A percentile compares a stretch with the other conserved stretches of the same genome.
phyloP scores from a whole-genome alignment of 1,140 invertebrate species.

The Aphaenogaster rudis region DNA sequence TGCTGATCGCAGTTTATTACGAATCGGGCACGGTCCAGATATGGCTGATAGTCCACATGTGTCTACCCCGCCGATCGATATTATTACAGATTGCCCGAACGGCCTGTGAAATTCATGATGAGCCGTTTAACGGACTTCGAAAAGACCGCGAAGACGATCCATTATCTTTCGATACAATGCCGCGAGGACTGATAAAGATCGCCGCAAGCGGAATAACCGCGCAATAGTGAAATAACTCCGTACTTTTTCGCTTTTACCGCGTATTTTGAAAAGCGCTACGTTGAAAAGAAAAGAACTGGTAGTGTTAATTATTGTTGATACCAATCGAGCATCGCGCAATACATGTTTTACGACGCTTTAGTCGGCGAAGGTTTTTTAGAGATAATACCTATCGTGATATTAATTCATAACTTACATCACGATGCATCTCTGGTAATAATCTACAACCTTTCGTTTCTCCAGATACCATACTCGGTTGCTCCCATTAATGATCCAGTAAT shows the following conservation, averaged over 20 bases:
- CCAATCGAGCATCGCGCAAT: slow-evolving; percentile 7
- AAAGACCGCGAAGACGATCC: slow-evolving; percentile 77
- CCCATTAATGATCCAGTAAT: slow-evolving; percentile 70
- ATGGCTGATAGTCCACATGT: slow-evolving; percentile 60
- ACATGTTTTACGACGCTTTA: slow-evolving; percentile 22
- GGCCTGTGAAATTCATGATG: slow-evolving; percentile 81
- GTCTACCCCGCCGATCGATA: slow-evolving; percentile 71
- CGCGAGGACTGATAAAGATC: slow-evolving; percentile 47
- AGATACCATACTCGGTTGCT: slow-evolving; percentile 62
- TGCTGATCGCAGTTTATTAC: slow-evolving; percentile 76
- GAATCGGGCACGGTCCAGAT: slow-evolving; percentile 80
- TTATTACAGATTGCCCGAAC: slow-evolving; percentile 81
- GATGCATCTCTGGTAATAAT: slow-evolving; percentile 60
- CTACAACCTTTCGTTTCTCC: slow-evolving; percentile 46
- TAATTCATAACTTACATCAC: slow-evolving; percentile 46
- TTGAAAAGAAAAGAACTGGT: not conserved
- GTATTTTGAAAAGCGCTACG: not conserved
- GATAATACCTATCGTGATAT: slow-evolving; percentile 49
- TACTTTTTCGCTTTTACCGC: not conserved
- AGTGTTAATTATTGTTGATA: slow-evolving; percentile 35
- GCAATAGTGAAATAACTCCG: not conserved
- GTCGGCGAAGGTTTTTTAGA: not conserved
- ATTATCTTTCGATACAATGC: slow-evolving; percentile 70
- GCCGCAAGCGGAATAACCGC: slow-evolving; percentile 12
- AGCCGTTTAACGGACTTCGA: slow-evolving; percentile 80